Evolutionary conservation across 2,888 invertebrate genomes (phyloP).

Genomic region (Liopterus haemorrhoidalis): DNA sequence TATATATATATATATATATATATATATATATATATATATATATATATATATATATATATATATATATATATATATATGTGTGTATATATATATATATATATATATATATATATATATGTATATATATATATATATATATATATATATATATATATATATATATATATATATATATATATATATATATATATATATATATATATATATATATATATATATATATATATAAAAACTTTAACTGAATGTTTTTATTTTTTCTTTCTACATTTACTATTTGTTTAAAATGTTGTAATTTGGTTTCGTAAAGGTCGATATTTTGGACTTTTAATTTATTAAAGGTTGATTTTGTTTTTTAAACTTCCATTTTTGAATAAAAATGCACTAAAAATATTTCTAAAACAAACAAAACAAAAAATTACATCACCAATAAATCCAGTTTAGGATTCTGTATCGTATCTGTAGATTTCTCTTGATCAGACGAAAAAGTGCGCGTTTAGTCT

Average conservation of each 20-base stretch:
- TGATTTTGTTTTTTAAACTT: too few relatives aligned
- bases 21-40: slow-evolving; percentile 11
- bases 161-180: slow-evolving; percentile 7
- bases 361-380: too few relatives aligned
- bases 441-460: neutral
- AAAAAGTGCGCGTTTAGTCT: neutral
- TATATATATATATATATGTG: slow-evolving; percentile 9
- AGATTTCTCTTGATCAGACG: neutral
- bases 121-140: neutral
- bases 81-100: slow-evolving; percentile 10
- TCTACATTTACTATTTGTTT: too few relatives aligned
- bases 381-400: too few relatives aligned
- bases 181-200: neutral
- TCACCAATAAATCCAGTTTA: neutral
- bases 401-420: too few relatives aligned
- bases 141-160: slow-evolving; percentile 8
- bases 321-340: too few relatives aligned
- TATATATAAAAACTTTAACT: too few relatives aligned
- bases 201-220: too few relatives aligned
- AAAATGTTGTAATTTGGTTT: too few relatives aligned
- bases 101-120: neutral
- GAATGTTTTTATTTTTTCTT: too few relatives aligned
- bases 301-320: too few relatives aligned
- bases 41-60: slow-evolving; percentile 10
- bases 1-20: slow-evolving; percentile 11